Evolutionary conservation across 2,888 invertebrate genomes (phyloP).

Genomic region (Xylota segnis): DNA sequence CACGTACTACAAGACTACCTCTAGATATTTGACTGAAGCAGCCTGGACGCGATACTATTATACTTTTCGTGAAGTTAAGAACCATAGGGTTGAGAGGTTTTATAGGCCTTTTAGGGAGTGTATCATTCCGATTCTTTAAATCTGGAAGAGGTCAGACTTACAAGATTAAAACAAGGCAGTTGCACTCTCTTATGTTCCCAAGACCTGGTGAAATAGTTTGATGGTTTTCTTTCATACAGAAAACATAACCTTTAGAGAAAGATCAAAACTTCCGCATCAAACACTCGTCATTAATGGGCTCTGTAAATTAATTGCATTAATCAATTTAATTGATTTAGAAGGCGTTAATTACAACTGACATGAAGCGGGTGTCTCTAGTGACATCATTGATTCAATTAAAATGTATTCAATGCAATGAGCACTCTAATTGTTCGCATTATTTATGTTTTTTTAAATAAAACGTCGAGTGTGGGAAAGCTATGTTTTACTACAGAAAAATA

Average conservation of each 20-base stretch:
- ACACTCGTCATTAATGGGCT: conserved; percentile 54
- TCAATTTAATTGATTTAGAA: conserved; percentile 55
- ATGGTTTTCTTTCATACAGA: too few species aligned
- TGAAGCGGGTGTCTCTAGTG: conserved; percentile 22
- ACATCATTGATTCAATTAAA: conserved; percentile 36
- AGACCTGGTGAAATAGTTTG: too few species aligned
- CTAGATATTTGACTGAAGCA: too few species aligned
- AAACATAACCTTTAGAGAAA: conserved; percentile 62
- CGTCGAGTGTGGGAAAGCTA: not conserved
- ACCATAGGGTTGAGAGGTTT: too few species aligned
- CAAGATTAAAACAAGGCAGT: too few species aligned
- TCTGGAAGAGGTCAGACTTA: too few species aligned
- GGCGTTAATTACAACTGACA: conserved; percentile 11
- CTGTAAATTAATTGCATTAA: conserved; percentile 65
- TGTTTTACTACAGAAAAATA: not conserved
- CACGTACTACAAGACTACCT: too few species aligned
- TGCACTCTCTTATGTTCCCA: too few species aligned
- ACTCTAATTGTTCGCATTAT: not conserved
- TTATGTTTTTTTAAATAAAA: not conserved
- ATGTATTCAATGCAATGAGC: not conserved
- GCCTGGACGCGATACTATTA: too few species aligned
- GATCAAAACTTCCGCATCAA: conserved; percentile 64
- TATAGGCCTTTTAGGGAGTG: too few species aligned
- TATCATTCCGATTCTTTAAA: too few species aligned
- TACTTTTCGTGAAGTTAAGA: too few species aligned